phyloP scores from a whole-genome alignment of 2,888 invertebrate species.

The Chymomyza caudatula region DNA sequence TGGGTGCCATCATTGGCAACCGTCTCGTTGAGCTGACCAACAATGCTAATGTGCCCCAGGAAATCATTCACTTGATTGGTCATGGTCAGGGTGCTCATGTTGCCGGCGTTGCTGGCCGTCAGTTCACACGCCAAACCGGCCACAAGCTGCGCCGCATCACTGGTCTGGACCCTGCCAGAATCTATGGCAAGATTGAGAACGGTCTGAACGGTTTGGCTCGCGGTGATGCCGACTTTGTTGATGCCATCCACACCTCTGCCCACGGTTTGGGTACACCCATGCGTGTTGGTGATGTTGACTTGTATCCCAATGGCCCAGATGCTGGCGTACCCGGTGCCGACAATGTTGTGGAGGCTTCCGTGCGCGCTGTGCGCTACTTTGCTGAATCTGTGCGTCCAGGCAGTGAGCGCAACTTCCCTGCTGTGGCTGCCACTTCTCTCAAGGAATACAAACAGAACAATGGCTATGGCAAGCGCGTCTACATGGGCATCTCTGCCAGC shows the following conservation, averaged over 20 bases:
- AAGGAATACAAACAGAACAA: constrained; percentile 69
- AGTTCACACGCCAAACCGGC: constrained; percentile 69
- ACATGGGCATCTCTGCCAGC: constrained; percentile 74
- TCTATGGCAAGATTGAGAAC: constrained; percentile 56
- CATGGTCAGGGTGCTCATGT: constrained; percentile 75
- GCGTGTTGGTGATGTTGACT: constrained; percentile 74
- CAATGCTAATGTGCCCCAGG: constrained; percentile 56
- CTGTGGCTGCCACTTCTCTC: constrained; percentile 71
- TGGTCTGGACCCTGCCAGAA: constrained; percentile 73
- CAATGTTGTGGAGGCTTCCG: constrained; percentile 72
- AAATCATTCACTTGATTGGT: constrained; percentile 74
- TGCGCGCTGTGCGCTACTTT: constrained; percentile 73
- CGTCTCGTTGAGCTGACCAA: constrained; percentile 63
- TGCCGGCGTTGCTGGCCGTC: constrained; percentile 73
- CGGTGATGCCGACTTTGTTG: constrained; percentile 76
- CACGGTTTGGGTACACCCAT: constrained; percentile 67
- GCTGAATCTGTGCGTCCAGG: constrained; percentile 76
- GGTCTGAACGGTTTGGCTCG: constrained; percentile 67
- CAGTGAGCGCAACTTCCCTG: constrained; percentile 75
- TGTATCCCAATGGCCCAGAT: constrained; percentile 74
- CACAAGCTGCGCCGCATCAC: constrained; percentile 75
- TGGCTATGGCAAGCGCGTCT: constrained; percentile 69
- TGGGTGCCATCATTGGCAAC: constrained; percentile 67
- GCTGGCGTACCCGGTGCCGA: constrained; percentile 67
- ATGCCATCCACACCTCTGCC: constrained; percentile 75